Percentiles rank a stretch among this genome's conserved stretches.
These are phyloP conservation scores for Drosophila silvestris DNA, from an alignment of 2,888 invertebrate genomes.

Conservation along the genomic window DNA sequence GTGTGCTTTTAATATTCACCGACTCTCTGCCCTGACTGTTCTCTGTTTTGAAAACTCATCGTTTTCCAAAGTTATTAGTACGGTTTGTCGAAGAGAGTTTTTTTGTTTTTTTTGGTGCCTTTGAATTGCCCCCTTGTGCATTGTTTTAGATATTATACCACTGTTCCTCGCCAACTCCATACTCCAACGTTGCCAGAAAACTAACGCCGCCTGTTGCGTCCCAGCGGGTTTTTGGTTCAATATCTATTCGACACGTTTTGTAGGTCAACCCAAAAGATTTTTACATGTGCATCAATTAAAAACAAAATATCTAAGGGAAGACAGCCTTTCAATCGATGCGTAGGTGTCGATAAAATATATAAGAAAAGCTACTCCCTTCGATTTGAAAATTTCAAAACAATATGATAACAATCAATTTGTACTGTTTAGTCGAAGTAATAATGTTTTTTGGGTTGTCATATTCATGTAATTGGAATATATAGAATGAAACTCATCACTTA, in stretches of 20 bases:
- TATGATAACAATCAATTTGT: constrained; percentile 1
- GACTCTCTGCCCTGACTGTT: constrained; percentile 47
- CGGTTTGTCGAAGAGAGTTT: constrained; percentile 45
- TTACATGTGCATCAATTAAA: constrained; percentile 73
- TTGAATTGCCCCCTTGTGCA: constrained; percentile 43
- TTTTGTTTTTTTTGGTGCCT: constrained; percentile 24
- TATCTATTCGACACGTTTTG: constrained; percentile 59
- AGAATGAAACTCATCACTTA: not conserved
- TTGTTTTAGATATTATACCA: constrained; percentile 43
- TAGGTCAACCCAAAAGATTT: constrained; percentile 57
- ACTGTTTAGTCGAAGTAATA: not conserved
- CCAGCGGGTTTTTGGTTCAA: constrained; percentile 64
- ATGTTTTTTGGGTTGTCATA: not conserved
- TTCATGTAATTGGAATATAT: not conserved
- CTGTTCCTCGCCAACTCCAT: not conserved
- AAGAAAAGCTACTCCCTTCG: not conserved
- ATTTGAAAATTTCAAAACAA: not conserved
- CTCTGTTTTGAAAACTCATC: constrained; percentile 75
- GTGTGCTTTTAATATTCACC: constrained; percentile 80
- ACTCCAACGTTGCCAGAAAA: constrained; percentile 1
- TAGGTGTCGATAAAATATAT: constrained; percentile 20
- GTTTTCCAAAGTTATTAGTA: constrained; percentile 74
- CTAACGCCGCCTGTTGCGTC: constrained; percentile 70
- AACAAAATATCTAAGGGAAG: constrained; percentile 28
- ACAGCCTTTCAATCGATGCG: constrained; percentile 12